Evolutionary conservation across 2,113 vertebrate species (phyloP).

Genomic region (Neodontobutis hainanensis): DNA sequence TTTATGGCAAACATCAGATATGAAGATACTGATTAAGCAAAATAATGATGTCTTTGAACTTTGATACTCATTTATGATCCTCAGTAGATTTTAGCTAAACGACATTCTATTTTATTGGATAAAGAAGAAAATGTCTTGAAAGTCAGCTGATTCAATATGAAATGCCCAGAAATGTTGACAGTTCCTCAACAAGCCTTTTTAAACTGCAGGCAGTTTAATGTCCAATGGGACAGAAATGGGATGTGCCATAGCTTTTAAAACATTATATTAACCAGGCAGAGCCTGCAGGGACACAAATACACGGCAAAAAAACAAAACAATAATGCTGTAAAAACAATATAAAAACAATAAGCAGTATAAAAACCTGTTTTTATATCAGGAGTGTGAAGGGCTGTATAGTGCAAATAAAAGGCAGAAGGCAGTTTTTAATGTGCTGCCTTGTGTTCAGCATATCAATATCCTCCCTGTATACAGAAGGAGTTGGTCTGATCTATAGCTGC

Average conservation of each 20-base stretch:
- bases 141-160: constrained; percentile 10
- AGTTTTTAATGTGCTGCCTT: constrained; percentile 3
- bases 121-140: background rate
- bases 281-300: constrained; percentile 5
- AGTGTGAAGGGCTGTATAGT: constrained; percentile 9
- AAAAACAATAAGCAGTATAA: constrained; percentile 52
- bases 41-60: no score
- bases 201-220: constrained; percentile 24
- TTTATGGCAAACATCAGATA: no score
- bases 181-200: no score
- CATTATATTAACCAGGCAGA: constrained; percentile 30
- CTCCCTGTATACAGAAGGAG: constrained; percentile 1
- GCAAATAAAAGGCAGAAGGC: constrained; percentile 22
- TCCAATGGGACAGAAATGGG: constrained; percentile 11
- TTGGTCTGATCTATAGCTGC: constrained; percentile 5
- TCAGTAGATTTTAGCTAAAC: no score
- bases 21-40: no score
- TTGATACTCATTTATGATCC: no score
- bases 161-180: background rate
- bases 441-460: constrained; percentile 24
- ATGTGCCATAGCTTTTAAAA: constrained; percentile 25
- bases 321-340: constrained; percentile 28
- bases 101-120: no score
- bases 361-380: constrained; percentile 23
- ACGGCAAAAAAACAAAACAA: constrained; percentile 27